These are phyloP conservation scores for Elysia chlorotica DNA, from an alignment of 1,140 invertebrate species.

Conservation along the genomic window DNA sequence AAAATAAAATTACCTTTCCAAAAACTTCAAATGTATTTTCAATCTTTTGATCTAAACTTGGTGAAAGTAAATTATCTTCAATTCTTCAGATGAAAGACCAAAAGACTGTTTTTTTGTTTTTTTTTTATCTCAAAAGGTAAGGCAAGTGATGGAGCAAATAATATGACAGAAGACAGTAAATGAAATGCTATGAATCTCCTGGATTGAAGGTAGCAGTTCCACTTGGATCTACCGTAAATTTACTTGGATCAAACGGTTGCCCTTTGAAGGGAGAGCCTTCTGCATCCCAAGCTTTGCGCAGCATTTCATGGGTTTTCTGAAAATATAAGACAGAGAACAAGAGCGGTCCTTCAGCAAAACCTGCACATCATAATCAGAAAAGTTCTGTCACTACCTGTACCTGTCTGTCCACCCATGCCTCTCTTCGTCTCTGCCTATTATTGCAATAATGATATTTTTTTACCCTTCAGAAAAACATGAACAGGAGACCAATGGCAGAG, in stretches of 20 bases:
- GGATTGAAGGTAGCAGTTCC: slow-evolving; percentile 33
- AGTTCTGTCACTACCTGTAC: too few species aligned
- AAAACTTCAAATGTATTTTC: too few species aligned
- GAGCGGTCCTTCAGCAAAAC: too few species aligned
- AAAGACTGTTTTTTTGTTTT: background rate
- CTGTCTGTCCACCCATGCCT: too few species aligned
- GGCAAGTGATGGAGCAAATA: background rate
- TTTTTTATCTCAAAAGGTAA: too few species aligned
- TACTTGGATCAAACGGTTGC: slow-evolving; percentile 76
- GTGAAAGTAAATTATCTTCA: background rate
- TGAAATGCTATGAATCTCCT: background rate
- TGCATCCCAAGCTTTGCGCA: slow-evolving; percentile 81
- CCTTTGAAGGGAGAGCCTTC: slow-evolving; percentile 86
- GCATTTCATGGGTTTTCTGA: slow-evolving; percentile 70
- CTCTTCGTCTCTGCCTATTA: too few species aligned
- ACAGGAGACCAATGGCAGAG: too few species aligned
- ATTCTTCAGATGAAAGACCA: background rate
- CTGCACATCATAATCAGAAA: too few species aligned
- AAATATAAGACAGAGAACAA: slow-evolving; percentile 29
- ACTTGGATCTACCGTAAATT: slow-evolving; percentile 43
- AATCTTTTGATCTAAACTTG: background rate
- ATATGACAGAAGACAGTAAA: background rate
- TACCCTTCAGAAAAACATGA: too few species aligned
- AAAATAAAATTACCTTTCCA: too few species aligned
- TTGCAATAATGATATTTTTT: too few species aligned